A percentile compares a stretch with the other conserved stretches of the same genome.
phyloP scores from a whole-genome alignment of 1,140 invertebrate genomes.

The Achatina immaculata region DNA sequence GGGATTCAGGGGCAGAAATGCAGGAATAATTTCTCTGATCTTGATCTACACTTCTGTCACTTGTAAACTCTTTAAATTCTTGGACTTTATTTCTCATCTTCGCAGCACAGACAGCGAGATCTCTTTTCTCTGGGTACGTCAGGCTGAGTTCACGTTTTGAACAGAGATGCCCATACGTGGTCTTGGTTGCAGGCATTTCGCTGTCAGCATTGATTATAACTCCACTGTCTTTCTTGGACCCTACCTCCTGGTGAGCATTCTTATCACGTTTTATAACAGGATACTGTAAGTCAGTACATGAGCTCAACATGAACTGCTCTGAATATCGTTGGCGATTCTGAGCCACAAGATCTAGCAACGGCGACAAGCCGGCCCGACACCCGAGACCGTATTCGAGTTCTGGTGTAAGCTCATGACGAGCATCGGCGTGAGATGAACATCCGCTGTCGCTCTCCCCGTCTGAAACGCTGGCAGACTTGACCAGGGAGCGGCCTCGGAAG shows the following conservation, averaged over 20 bases:
- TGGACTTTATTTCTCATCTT: not conserved
- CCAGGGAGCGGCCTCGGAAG: not conserved
- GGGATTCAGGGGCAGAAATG: not conserved
- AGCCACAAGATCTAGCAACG: constrained; percentile 53
- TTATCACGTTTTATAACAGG: too few relatives aligned
- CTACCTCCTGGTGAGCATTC: too few relatives aligned
- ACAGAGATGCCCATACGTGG: too few relatives aligned
- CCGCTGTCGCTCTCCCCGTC: constrained; percentile 57
- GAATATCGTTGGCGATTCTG: constrained; percentile 47
- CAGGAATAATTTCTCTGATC: not conserved
- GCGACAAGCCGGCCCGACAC: constrained; percentile 46
- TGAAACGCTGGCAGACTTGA: constrained; percentile 8
- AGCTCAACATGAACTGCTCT: too few relatives aligned
- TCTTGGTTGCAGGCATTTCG: too few relatives aligned
- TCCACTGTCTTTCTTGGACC: too few relatives aligned
- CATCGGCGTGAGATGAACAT: constrained; percentile 48
- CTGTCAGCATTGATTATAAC: too few relatives aligned
- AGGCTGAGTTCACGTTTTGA: too few relatives aligned
- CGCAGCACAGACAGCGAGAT: not conserved
- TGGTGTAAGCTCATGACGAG: constrained; percentile 46
- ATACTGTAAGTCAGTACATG: too few relatives aligned
- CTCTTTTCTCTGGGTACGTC: too few relatives aligned
- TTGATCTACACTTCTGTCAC: not conserved
- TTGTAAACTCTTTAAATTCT: not conserved
- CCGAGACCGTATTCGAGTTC: constrained; percentile 51